Evolutionary conservation across 2,888 invertebrate genomes (phyloP), one percentile per base, ranked within the genome.

Genomic region (Euphydryas editha): DNA sequence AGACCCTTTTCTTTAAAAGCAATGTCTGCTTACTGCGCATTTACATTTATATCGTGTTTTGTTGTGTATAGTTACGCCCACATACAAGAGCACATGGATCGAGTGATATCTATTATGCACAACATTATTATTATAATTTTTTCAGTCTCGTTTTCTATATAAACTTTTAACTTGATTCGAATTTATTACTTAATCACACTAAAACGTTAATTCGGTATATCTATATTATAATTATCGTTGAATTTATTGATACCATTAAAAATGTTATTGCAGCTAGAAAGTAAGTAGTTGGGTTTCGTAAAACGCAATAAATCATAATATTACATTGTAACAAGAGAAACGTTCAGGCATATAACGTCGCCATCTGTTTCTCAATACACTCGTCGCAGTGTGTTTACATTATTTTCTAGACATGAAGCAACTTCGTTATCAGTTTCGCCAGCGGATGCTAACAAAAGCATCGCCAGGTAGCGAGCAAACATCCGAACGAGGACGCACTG

Each of bases 371-470:
- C 68, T 60, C 57, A 68, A 64, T 61, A 57, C 39, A 20, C 49
- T 56, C 44, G 68, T 78, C 78, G 74, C 78, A 69, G 57, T 73
- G 75, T 71, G 67, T 72, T 73, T 69, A 68, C 73, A 73, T 74
- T 76, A 62, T 64, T 61, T 51, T 46, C 60, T 68, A 59, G 62
- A 21, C 37, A 73, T 85, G 80, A 73, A 73, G 81, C 79, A 80
- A 83, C 36, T 36, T 30, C 73, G 75, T 82, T 84, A 84, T 84
- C 85, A 78, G 78, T 81, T 81, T 81, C 81, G 78, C 78, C 77
- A 81, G 75, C 82, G 84, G 81, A 84, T 78, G 81, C 71, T 59
- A 59, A 55, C 63, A 69, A 67, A 61, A 36, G 60, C 65, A 63
- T 59, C 62, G 74, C 72, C 76, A 78, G 78, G 79, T 76, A 78